Evolutionary conservation across 2,797 vertebrate genomes (phyloP).

Genomic region (Vespertilio murinus): DNA sequence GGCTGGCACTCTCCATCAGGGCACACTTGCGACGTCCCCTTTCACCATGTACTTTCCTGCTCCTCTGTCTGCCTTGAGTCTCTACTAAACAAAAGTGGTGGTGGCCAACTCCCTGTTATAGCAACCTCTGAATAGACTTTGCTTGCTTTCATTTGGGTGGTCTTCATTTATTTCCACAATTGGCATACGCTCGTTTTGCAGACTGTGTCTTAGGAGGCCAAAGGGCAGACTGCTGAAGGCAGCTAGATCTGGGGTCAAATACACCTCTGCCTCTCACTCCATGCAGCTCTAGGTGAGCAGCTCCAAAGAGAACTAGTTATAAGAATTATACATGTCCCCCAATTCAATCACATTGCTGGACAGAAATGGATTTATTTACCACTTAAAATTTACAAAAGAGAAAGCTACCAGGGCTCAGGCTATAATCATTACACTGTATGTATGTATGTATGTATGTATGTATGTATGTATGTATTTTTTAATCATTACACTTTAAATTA

Average conservation of each 20-base stretch:
- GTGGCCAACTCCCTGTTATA: rapidly evolving
- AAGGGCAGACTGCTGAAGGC: background rate
- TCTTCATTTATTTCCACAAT: rapidly evolving
- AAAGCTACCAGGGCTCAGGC: background rate
- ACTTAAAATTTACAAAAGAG: background rate
- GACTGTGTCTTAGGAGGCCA: no score
- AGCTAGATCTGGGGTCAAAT: background rate
- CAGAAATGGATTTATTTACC: no score
- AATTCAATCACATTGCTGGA: background rate
- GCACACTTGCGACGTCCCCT: background rate
- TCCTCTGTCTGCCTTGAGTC: background rate
- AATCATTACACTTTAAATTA: rapidly evolving
- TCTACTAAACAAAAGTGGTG: background rate
- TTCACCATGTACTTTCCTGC: rapidly evolving
- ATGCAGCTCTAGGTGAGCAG: rapidly evolving
- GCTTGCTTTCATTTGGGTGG: background rate
- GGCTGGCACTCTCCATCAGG: background rate
- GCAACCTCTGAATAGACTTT: rapidly evolving
- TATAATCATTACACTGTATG: rapidly evolving
- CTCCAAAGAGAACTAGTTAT: background rate
- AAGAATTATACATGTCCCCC: rapidly evolving
- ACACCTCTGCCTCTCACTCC: rapidly evolving
- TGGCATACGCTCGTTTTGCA: background rate
- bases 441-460: no score
- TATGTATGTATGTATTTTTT: no score